Evolutionary conservation across 1,140 invertebrate species (phyloP).

Genomic region (Argopecten irradians): DNA sequence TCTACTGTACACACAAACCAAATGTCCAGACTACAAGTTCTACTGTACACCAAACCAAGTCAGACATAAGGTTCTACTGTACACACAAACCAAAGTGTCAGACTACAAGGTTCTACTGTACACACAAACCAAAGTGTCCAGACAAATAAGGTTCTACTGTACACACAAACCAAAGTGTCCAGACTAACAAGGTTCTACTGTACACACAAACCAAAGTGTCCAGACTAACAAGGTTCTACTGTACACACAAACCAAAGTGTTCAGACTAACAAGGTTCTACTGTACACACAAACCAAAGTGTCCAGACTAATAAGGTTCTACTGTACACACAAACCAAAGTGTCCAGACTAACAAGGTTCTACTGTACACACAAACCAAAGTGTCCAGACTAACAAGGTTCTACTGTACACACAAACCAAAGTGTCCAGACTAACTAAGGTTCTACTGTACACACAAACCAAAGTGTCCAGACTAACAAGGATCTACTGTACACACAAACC

Average conservation of each 20-base stretch:
- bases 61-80: not conserved
- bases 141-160: not conserved
- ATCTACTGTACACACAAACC: too few relatives aligned
- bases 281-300: not conserved
- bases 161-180: not conserved
- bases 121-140: not conserved
- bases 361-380: too few relatives aligned
- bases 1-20: too few relatives aligned
- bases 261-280: not conserved
- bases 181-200: not conserved
- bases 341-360: not conserved
- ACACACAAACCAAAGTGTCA: not conserved
- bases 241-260: not conserved
- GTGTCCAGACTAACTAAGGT: too few relatives aligned
- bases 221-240: slow-evolving; percentile 15
- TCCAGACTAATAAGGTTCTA: slow-evolving; percentile 3
- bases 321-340: slow-evolving; percentile 15
- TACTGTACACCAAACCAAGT: too few relatives aligned
- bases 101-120: not conserved
- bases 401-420: too few relatives aligned
- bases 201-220: not conserved
- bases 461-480: too few relatives aligned
- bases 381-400: too few relatives aligned
- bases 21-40: too few relatives aligned
- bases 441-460: too few relatives aligned